Conservation (phyloP, 2,113 vertebrate genomes). For the Corythoichthys intestinalis region DNA sequence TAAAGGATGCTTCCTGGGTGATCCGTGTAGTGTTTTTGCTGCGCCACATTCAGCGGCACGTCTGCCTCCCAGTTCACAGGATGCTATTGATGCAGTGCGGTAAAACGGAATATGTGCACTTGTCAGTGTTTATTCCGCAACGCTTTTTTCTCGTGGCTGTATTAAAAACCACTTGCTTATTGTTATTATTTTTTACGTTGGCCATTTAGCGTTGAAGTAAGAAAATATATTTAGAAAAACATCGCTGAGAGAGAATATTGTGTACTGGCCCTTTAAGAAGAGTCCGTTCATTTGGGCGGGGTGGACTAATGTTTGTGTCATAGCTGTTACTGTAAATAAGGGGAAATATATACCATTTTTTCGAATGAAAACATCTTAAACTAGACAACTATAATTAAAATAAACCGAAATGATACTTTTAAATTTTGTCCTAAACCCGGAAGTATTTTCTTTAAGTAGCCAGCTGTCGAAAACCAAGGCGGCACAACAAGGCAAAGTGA, state of each 20-base stretch:
- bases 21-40: constrained; percentile 6
- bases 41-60: constrained; percentile 26
- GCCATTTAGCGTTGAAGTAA: neutral
- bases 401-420: too few species aligned
- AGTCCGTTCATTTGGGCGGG: neutral
- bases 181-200: neutral
- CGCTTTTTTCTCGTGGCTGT: neutral
- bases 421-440: too few species aligned
- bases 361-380: too few species aligned
- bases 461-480: too few species aligned
- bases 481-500: too few species aligned
- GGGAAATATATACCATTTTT: too few species aligned
- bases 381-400: too few species aligned
- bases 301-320: neutral
- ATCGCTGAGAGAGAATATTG: neutral
- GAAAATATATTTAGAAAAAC: neutral
- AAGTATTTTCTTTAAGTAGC: too few species aligned
- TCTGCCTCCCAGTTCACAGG: constrained; percentile 12
- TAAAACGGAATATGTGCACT: constrained; percentile 40
- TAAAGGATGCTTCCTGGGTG: neutral
- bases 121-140: neutral
- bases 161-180: neutral
- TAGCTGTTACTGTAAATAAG: neutral
- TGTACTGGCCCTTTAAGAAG: constrained; percentile 43
- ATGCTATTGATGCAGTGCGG: constrained; percentile 71